These are phyloP conservation scores for Heliocidaris tuberculata DNA, from an alignment of 35 echinoderm and acorn worm genomes.

Conservation along the genomic window DNA sequence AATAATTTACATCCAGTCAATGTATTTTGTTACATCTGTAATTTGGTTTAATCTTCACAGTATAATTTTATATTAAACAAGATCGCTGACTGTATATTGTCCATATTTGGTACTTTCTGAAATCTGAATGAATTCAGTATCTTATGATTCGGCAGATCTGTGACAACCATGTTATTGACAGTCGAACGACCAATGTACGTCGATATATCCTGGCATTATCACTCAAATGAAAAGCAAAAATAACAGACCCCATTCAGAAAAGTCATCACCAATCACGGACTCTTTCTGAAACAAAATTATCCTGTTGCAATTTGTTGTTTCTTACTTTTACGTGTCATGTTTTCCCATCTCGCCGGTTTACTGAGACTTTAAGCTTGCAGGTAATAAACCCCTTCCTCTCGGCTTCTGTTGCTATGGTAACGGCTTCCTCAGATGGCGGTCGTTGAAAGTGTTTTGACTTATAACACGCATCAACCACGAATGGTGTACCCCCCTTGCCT, in stretches of 20 bases:
- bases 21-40: too few species aligned
- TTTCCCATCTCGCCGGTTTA: neutral
- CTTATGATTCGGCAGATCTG: too few species aligned
- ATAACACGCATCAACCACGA: neutral
- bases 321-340: neutral
- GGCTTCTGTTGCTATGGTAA: slow-evolving; percentile 10
- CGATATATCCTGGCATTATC: too few species aligned
- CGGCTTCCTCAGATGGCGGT: slow-evolving; percentile 14
- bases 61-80: too few species aligned
- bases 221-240: too few species aligned
- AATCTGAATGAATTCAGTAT: too few species aligned
- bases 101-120: too few species aligned
- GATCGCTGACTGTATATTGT: too few species aligned
- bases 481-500: neutral
- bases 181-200: too few species aligned
- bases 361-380: slow-evolving; percentile 5
- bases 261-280: neutral
- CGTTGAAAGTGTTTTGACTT: slow-evolving; percentile 26
- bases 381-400: slow-evolving; percentile 35
- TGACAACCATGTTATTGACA: too few species aligned
- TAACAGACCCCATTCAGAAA: neutral
- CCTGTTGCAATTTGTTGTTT: neutral
- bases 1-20: too few species aligned
- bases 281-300: neutral
- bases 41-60: too few species aligned